Conservation (phyloP, 2,888 invertebrate species). For the Hemicrepidius hirtus region DNA sequence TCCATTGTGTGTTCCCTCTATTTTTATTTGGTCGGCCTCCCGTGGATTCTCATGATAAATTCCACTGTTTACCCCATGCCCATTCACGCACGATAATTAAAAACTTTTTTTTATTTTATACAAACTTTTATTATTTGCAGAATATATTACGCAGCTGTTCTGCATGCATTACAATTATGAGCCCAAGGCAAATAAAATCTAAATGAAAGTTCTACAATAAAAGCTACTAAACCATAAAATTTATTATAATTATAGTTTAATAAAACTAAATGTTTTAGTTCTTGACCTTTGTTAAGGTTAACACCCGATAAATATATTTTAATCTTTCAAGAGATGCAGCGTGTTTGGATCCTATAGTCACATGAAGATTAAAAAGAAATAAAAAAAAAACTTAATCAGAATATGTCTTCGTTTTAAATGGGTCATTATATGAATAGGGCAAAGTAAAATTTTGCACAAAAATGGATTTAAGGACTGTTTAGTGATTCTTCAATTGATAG, state of each 20-base stretch:
- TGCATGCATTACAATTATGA: not conserved
- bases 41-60: constrained; percentile 44
- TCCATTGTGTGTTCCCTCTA: constrained; percentile 61
- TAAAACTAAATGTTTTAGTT: constrained; percentile 18
- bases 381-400: no score
- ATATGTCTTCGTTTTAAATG: no score
- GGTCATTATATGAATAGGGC: no score
- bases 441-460: no score
- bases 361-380: no score
- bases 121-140: constrained; percentile 26
- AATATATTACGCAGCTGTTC: constrained; percentile 3
- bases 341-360: no score
- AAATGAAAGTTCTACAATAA: constrained; percentile 7
- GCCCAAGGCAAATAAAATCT: not conserved
- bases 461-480: no score
- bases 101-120: not conserved
- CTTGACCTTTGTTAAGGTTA: constrained; percentile 31
- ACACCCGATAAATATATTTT: constrained; percentile 30
- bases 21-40: constrained; percentile 48
- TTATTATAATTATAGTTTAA: constrained; percentile 26
- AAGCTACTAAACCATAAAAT: constrained; percentile 24
- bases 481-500: no score
- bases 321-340: not conserved
- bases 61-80: constrained; percentile 16
- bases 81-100: constrained; percentile 35